Conservation (phyloP, 2,797 vertebrate genomes). For the Kryptopterus vitreolus region DNA sequence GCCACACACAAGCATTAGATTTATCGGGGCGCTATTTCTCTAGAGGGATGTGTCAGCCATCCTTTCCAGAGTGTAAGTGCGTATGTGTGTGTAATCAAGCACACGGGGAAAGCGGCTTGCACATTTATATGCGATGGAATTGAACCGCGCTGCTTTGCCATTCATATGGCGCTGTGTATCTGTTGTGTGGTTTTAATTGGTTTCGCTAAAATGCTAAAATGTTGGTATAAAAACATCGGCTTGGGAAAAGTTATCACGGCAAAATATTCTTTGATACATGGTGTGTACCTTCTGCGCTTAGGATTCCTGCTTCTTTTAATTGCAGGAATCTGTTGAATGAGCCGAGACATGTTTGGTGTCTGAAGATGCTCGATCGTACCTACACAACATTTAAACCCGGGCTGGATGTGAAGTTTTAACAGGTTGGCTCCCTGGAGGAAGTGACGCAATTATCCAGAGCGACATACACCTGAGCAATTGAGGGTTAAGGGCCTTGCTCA, state of each 20-base stretch:
- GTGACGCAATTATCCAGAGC: too few species aligned
- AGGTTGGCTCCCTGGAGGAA: too few species aligned
- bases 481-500: too few species aligned
- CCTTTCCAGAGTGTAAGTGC: neutral
- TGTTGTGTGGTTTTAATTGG: slow-evolving; percentile 48
- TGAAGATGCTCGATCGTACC: neutral
- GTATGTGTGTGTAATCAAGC: slow-evolving; percentile 34
- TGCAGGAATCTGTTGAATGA: neutral
- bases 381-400: neutral
- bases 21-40: slow-evolving; percentile 42
- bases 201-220: slow-evolving; percentile 36
- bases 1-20: slow-evolving; percentile 44
- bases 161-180: slow-evolving; percentile 32
- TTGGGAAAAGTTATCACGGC: neutral
- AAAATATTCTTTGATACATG: neutral
- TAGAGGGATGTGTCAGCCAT: slow-evolving; percentile 30
- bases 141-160: slow-evolving; percentile 41
- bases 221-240: slow-evolving; percentile 44
- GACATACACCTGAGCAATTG: too few species aligned
- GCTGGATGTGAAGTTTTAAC: too few species aligned
- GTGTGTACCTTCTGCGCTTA: neutral
- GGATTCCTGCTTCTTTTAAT: neutral
- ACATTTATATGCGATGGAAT: slow-evolving; percentile 38
- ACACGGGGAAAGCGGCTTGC: slow-evolving; percentile 32
- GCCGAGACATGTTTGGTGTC: neutral